Base-by-base conservation (phyloP, 2,888 invertebrate genomes). In the Nemapogon koenigi region DNA sequence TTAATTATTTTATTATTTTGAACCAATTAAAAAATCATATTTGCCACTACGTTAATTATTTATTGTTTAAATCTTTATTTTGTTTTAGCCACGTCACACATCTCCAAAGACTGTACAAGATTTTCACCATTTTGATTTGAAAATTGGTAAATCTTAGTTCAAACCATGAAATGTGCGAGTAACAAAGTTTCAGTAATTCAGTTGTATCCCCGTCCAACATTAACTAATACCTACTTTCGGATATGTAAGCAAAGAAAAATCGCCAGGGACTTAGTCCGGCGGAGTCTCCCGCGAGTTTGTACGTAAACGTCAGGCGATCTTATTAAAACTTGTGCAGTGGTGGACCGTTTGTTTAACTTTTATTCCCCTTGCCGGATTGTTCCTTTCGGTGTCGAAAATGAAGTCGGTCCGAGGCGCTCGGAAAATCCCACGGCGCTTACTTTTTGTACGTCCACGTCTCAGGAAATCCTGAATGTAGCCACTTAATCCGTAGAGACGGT, bases 321-420 rank as follows among this genome's bases (percentile, higher is more conserved):
- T 54, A 55, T 58, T 56, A 56, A 57, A 58, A 57, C 50, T 56
- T 56, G 37, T 28, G 46, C 46, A 43, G 47, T 41, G 36, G 42
- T 46, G 46, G 48, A 27, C 38, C 37, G 37, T 48, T 53, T 48
- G 50, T 49, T 51, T 49, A 52, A 53, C 50, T 52, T 53, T 50
- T 48, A 53, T 46, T 47, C 46, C 29, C 18, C 4, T 17, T 10
- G n/a, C 35, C 17, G 27, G 33, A 28, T 28, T 37, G 37, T 33
- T 33, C 18, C 35, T 16, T 37, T 37, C 28, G 37, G 29, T 37
- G 37, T 37, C 37, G 37, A 37, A 37, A 37, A 37, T 37, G 37
- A 37, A 37, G 37, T 37, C 22, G 29, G 29, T 19, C 35, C 18
- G 22, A 17, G n/a, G 30, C 40, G 25, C 35, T 30, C 33, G 28